Conservation (phyloP, 2,797 vertebrate species). For the Ctenopoma multispine region DNA sequence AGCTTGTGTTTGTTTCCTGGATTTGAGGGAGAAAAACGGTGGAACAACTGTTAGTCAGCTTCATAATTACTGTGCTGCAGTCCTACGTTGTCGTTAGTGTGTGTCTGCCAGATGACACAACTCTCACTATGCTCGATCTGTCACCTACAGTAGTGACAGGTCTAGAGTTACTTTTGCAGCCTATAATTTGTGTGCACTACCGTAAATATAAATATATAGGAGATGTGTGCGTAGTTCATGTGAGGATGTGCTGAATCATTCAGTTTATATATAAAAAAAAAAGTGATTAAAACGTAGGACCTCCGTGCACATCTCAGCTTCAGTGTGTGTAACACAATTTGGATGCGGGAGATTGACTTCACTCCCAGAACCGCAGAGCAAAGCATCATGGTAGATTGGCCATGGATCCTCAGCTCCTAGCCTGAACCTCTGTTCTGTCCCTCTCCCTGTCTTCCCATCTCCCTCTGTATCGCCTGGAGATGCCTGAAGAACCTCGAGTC, state of each 20-base stretch:
- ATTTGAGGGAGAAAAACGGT: constrained; percentile 13
- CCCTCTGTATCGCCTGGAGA: constrained; percentile 24
- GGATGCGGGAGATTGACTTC: constrained; percentile 64
- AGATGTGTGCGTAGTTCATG: too few relatives aligned
- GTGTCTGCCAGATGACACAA: constrained; percentile 33
- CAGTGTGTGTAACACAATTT: constrained; percentile 56
- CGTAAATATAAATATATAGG: background rate
- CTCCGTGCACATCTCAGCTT: constrained; percentile 38
- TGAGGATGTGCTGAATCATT: too few relatives aligned
- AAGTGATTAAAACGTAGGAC: constrained; percentile 16
- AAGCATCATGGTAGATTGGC: constrained; percentile 56
- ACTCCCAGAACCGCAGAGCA: constrained; percentile 57
- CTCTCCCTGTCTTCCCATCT: constrained; percentile 19
- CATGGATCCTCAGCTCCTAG: constrained; percentile 36
- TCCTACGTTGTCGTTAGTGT: constrained; percentile 13
- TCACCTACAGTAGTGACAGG: constrained; percentile 23
- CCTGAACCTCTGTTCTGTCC: constrained; percentile 19
- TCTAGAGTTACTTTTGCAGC: constrained; percentile 13
- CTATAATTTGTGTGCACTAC: background rate
- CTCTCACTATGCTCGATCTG: constrained; percentile 7
- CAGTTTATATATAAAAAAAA: too few relatives aligned
- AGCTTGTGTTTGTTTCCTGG: constrained; percentile 5
- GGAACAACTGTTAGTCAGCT: constrained; percentile 13
- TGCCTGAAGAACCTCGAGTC: constrained; percentile 39
- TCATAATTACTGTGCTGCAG: constrained; percentile 42